Evolutionary conservation across 2,888 invertebrate species (phyloP).

Genomic region (Panzeria rudis): DNA sequence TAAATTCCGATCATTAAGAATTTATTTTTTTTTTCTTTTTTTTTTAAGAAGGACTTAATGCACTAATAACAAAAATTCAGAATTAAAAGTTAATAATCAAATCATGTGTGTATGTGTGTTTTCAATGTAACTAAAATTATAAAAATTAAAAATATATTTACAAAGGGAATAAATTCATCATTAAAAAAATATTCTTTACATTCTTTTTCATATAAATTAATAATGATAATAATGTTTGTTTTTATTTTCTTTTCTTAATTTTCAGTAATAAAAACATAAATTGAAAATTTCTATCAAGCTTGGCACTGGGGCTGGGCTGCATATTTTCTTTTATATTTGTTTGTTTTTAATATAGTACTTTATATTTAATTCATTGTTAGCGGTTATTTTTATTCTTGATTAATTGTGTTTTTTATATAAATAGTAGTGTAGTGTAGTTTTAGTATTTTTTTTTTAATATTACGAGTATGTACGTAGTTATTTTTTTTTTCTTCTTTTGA

Average conservation of each 20-base stretch:
- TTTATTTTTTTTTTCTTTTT: conserved; percentile 59
- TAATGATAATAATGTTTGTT: conserved; percentile 3
- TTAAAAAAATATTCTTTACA: conserved; percentile 53
- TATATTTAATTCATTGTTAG: conserved; percentile 59
- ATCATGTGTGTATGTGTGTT: conserved; percentile 42
- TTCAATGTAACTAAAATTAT: conserved; percentile 54
- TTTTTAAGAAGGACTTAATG: conserved; percentile 67
- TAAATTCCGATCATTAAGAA: conserved; percentile 64
- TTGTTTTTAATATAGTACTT: conserved; percentile 28
- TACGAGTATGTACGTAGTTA: not conserved
- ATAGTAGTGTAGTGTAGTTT: conserved; percentile 5
- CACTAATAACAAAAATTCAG: conserved; percentile 72
- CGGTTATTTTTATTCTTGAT: not conserved
- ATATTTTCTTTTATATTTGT: conserved; percentile 39
- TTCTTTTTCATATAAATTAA: conserved; percentile 35
- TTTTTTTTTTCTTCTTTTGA: conserved; percentile 18
- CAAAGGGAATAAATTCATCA: conserved; percentile 64
- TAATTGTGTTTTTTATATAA: conserved; percentile 5
- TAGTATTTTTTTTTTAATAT: conserved; percentile 8
- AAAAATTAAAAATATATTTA: conserved; percentile 70
- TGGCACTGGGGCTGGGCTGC: conserved; percentile 69
- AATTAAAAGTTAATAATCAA: conserved; percentile 63
- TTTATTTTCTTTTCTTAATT: conserved; percentile 11
- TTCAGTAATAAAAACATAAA: conserved; percentile 46
- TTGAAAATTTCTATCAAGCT: conserved; percentile 59